Percentiles rank a stretch among this genome's conserved stretches.
Conservation (phyloP, 2,888 invertebrate species). For the Caenorhabditis wallacei region DNA sequence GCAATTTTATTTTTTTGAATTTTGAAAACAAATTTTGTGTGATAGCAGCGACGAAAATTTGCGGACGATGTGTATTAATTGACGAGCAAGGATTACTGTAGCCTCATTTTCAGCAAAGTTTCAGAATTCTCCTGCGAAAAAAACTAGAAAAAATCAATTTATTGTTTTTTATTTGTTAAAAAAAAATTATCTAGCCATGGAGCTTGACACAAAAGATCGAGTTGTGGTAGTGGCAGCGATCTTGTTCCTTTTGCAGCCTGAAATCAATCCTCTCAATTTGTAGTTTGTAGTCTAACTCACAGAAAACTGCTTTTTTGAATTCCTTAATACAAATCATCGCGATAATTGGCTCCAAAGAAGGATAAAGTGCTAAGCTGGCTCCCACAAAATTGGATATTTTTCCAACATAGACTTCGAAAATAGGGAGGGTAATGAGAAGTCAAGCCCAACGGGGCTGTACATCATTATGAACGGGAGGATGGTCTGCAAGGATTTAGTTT, state of each 20-base stretch:
- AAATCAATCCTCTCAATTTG: too few relatives aligned
- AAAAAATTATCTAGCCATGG: too few relatives aligned
- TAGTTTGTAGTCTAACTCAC: not conserved
- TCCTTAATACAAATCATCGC: conserved; percentile 15
- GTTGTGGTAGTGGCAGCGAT: too few relatives aligned
- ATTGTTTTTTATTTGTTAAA: too few relatives aligned
- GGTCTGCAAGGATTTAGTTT: not conserved
- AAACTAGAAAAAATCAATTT: too few relatives aligned
- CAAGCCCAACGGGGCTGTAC: conserved; percentile 16
- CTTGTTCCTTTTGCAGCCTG: too few relatives aligned
- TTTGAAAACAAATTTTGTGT: not conserved
- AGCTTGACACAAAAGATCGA: too few relatives aligned
- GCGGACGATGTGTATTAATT: too few relatives aligned
- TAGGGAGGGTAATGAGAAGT: not conserved
- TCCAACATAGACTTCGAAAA: conserved; percentile 4
- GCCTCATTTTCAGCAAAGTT: too few relatives aligned
- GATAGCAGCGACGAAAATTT: too few relatives aligned
- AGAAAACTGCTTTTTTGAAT: not conserved
- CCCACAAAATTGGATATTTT: not conserved
- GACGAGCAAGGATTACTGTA: too few relatives aligned
- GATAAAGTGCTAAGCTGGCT: conserved; percentile 6
- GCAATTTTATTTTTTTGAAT: not conserved
- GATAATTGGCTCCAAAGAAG: conserved; percentile 8
- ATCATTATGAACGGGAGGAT: not conserved
- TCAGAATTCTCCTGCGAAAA: too few relatives aligned